These are phyloP conservation scores for Sesamia inferens DNA, from an alignment of 2,888 invertebrate species.

Conservation along the genomic window DNA sequence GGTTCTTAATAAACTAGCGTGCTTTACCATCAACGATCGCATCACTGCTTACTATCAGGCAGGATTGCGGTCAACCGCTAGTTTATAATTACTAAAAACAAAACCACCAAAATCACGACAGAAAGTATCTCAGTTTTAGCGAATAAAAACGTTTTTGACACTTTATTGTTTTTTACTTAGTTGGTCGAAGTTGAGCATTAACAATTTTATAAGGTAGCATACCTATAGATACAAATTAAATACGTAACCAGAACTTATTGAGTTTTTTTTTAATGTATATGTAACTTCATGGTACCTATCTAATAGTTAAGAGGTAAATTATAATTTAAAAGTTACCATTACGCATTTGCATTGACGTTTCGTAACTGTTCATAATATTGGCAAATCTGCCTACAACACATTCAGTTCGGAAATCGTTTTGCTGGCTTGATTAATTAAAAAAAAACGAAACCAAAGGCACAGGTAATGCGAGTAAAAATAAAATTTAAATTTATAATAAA, in stretches of 20 bases:
- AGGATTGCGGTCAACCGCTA: no score
- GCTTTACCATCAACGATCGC: no score
- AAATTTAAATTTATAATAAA: constrained; percentile 64
- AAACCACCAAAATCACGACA: background rate
- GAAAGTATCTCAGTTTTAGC: background rate
- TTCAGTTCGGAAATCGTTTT: background rate
- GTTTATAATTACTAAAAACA: no score
- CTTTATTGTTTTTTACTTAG: background rate
- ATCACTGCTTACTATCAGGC: no score
- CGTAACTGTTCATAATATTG: background rate
- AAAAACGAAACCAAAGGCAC: constrained; percentile 43
- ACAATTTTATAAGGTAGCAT: no score
- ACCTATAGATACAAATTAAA: background rate
- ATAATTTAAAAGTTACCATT: background rate
- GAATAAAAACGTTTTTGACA: background rate
- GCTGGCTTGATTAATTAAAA: constrained; percentile 6
- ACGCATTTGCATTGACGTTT: background rate
- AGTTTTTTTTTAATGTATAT: background rate
- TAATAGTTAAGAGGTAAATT: background rate
- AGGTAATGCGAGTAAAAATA: constrained; percentile 58
- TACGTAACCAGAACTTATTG: no score
- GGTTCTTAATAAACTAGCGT: no score
- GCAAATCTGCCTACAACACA: background rate
- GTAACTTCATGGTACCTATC: no score
- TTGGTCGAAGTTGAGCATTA: no score